Evolutionary conservation across 2,888 invertebrate species (phyloP), one percentile per base, ranked within the genome.

Genomic region (Eulithis testata): DNA sequence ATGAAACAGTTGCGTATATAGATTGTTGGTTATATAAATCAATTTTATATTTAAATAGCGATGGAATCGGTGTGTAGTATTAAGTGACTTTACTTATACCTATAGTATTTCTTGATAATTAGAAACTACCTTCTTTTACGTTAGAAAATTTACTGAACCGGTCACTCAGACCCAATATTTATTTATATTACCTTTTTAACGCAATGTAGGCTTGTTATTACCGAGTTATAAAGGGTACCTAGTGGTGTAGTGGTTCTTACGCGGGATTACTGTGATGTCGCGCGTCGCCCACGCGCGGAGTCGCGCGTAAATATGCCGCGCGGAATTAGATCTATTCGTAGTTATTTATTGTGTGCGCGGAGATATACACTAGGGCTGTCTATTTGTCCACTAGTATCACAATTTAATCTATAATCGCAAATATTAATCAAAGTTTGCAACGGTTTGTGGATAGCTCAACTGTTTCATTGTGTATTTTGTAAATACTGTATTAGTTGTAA

Each of bases 311-410:
- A 89, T 90, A 89, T 88, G 85, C 81, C 81, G 83, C 83, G 78
- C 79, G 83, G 90, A 88, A 90, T 91, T 89, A 87, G 89, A 90
- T 84, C 90, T 90, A 88, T 87, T 88, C 86, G 86, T 84, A 75
- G 82, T 88, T 88, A 90, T 91, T 90, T 91, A 89, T 90, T 81
- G 76, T 75, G 66, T 68, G 73, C 76, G 67, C 75, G 66, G 77
- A 79, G 81, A 82, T 83, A 82, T 81, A 79, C 31, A 49, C 59
- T 68, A 73, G 71, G 70, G 73, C 64, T 71, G 68, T 72, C 72
- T 69, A 68, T 54, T 60, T 74, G 76, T 76, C 78, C 14, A 44
- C 9, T 9, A n/a, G 3, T 44, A 44, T n/a, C n/a, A 44, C 37
- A 55, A 8, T 40, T 56, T 12, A 49, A 31, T 14, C 47, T 54